Base-by-base conservation (phyloP, 2,888 invertebrate genomes). In the Cantharis rustica region DNA sequence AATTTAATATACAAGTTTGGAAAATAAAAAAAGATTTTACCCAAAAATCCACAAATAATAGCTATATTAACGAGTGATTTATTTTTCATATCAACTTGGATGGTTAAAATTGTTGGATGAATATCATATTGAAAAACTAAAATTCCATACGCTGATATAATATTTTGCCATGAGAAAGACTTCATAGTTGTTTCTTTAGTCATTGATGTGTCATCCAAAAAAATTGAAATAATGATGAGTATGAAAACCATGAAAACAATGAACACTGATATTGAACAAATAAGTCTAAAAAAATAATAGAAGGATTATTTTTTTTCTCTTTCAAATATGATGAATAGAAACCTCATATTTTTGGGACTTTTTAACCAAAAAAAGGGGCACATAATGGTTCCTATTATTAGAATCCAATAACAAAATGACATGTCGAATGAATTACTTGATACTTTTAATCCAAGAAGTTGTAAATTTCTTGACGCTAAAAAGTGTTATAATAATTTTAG, bases 281-380 rank as follows among this genome's bases (percentile, higher is more conserved):
- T 81, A 16, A 91, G 89, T 83, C 94, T 94, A 85, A 13, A 89
- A 88, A 27, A 68, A n/a, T n/a, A n/a, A n/a, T n/a, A n/a, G n/a
- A n/a, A n/a, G n/a, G n/a, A 66, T 16, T 73, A 64, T 31, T 31
- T 68, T 27, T 17, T 13, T 9, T 47, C 10, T 16, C 2, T 61
- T n/a, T 47, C 13, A 20, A 23, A 16, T 61, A 69, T 68, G 31
- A 70, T 74, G 27, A 66, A 63, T 70, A 81, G 90, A 91, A 88
- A 96, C 97, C 96, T 96, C 94, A 97, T 96, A 85, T 97, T 96
- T 86, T 96, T 96, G 0, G 97, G 96, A 79, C 96, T 96, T 69
- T 96, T 96, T 7, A 96, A 90, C 96, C 96, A 96, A 90, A 95
- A 92, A 71, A 96, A 87, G 0, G 96, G 96, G 80, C 95, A 94